Percentiles rank a stretch among this genome's conserved stretches.
Evolutionary conservation across 2,888 invertebrate species (phyloP).

Genomic region (Synanthedon myopaeformis): DNA sequence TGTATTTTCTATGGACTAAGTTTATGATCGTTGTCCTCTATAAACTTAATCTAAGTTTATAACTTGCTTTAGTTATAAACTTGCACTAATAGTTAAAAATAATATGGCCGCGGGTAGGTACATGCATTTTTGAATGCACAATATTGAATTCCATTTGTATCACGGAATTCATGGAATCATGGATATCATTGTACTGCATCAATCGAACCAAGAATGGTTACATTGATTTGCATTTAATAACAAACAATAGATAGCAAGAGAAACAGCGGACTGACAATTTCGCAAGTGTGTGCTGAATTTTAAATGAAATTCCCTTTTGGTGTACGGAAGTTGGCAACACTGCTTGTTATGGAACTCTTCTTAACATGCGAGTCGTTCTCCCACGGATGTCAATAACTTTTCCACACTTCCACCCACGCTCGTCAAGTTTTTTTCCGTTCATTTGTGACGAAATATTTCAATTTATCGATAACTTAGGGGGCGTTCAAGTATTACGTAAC

Average conservation of each 20-base stretch:
- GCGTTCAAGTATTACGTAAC: too few relatives aligned
- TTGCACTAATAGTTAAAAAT: too few relatives aligned
- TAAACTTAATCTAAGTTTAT: too few relatives aligned
- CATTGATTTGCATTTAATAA: constrained; percentile 25
- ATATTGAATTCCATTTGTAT: background rate
- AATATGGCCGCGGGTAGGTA: background rate
- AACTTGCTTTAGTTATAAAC: too few relatives aligned
- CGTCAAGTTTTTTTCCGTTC: too few relatives aligned
- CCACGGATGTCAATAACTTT: constrained; percentile 39
- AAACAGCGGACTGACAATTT: constrained; percentile 34
- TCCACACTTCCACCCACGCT: constrained; percentile 3
- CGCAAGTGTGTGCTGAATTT: constrained; percentile 40
- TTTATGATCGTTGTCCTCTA: too few relatives aligned
- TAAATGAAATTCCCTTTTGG: constrained; percentile 58
- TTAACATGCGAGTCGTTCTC: constrained; percentile 38
- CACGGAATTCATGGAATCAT: constrained; percentile 1
- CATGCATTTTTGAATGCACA: background rate
- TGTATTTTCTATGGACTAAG: too few relatives aligned
- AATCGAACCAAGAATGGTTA: background rate
- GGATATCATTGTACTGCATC: constrained; percentile 1
- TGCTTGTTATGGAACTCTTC: constrained; percentile 30
- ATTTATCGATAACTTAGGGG: too few relatives aligned
- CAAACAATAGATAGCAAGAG: constrained; percentile 33
- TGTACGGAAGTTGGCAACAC: constrained; percentile 49
- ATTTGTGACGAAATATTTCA: too few relatives aligned